Evolutionary conservation across 2,113 vertebrate species (phyloP).

Genomic region (Epinephelus fuscoguttatus): DNA sequence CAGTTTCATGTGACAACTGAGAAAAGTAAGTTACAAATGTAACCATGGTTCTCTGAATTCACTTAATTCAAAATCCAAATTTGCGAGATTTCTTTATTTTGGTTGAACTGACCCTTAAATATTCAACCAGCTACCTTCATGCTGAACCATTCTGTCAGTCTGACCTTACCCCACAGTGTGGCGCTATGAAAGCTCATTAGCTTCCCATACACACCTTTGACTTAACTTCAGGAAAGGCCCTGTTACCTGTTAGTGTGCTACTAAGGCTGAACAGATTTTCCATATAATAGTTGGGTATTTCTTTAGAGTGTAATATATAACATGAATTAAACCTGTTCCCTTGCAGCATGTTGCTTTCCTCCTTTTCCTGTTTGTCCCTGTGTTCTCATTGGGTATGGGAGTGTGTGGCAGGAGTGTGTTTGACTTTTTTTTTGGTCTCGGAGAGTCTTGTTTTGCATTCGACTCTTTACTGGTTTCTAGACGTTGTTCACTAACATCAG

Average conservation of each 20-base stretch:
- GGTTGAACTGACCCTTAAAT: constrained; percentile 23
- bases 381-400: constrained; percentile 52
- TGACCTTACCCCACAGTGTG: constrained; percentile 12
- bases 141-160: constrained; percentile 7
- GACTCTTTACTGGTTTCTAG: constrained; percentile 70
- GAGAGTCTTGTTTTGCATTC: constrained; percentile 54
- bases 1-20: too few species aligned
- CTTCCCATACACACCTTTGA: constrained; percentile 1
- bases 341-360: constrained; percentile 71
- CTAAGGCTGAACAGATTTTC: constrained; percentile 35
- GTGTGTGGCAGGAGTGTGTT: constrained; percentile 55
- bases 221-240: constrained; percentile 29
- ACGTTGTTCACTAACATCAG: constrained; percentile 77
- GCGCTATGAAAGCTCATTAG: constrained; percentile 23
- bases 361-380: constrained; percentile 24
- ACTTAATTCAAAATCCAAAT: not conserved
- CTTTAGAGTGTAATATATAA: constrained; percentile 56
- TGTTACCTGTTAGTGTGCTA: constrained; percentile 23
- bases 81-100: not conserved
- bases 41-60: too few species aligned
- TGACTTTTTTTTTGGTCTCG: constrained; percentile 37
- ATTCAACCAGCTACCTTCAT: constrained; percentile 8
- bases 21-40: too few species aligned
- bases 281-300: constrained; percentile 38
- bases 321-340: constrained; percentile 31